Evolutionary conservation across 2,113 vertebrate genomes (phyloP).

Genomic region (Bos javanicus): DNA sequence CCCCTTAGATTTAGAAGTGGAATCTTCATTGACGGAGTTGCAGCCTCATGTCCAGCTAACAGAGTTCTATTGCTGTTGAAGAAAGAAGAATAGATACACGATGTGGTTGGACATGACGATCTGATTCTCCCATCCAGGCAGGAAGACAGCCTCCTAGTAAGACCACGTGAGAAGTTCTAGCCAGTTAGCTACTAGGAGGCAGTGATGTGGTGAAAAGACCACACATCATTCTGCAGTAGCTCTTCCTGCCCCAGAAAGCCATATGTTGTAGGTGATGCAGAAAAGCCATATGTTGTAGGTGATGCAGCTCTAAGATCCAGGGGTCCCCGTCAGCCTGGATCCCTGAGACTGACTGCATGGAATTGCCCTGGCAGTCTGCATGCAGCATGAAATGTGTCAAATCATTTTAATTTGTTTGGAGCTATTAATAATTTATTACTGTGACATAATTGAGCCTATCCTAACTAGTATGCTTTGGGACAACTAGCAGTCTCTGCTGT

Average conservation of each 20-base stretch:
- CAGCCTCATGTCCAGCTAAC: neutral
- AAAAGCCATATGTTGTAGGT: neutral
- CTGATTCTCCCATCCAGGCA: neutral
- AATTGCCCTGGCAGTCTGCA: neutral
- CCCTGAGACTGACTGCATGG: neutral
- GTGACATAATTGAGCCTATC: neutral
- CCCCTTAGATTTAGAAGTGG: neutral
- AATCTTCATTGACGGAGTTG: neutral
- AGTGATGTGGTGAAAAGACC: neutral
- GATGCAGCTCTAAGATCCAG: neutral
- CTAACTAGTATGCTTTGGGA: too few species aligned
- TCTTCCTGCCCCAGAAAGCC: neutral
- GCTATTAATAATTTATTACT: neutral
- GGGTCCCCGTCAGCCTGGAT: neutral
- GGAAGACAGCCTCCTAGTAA: neutral
- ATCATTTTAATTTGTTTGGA: neutral
- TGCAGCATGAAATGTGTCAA: too few species aligned
- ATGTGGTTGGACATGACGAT: rapidly evolving
- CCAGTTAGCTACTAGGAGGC: neutral
- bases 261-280: neutral
- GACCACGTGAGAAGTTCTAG: neutral
- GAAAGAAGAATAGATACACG: neutral
- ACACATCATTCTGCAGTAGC: neutral
- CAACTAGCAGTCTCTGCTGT: neutral
- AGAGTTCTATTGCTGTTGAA: neutral